Evolutionary conservation across 2,113 vertebrate species (phyloP).

Genomic region (Antennarius striatus): DNA sequence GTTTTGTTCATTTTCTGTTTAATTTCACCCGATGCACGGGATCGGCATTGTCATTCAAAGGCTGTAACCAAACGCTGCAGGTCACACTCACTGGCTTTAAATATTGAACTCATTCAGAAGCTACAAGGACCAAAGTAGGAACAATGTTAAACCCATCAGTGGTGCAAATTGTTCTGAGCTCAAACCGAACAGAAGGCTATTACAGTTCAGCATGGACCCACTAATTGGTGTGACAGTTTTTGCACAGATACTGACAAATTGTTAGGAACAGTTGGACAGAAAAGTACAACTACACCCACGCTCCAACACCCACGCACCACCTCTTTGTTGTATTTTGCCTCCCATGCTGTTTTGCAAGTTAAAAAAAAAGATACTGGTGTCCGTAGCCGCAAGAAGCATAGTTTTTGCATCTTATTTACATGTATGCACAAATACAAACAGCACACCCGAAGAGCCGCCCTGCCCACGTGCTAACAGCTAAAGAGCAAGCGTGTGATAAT

Average conservation of each 20-base stretch:
- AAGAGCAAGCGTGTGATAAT: background rate
- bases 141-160: slow-evolving; percentile 6
- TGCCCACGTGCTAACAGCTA: slow-evolving; percentile 2
- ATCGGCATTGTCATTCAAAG: slow-evolving; percentile 25
- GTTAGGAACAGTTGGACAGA: slow-evolving; percentile 17
- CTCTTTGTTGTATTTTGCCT: slow-evolving; percentile 10
- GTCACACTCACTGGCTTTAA: slow-evolving; percentile 20
- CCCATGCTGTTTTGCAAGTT: background rate
- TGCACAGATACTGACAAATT: slow-evolving; percentile 4
- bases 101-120: slow-evolving; percentile 8
- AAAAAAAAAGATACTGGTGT: background rate
- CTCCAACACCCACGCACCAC: slow-evolving; percentile 31
- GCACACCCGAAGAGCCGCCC: background rate
- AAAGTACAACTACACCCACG: slow-evolving; percentile 10
- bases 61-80: background rate
- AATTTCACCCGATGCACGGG: slow-evolving; percentile 35
- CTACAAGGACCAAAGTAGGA: slow-evolving; percentile 1
- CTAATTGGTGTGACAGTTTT: slow-evolving; percentile 32
- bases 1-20: slow-evolving; percentile 53
- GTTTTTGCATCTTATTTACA: background rate
- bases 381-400: background rate
- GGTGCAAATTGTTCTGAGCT: slow-evolving; percentile 19
- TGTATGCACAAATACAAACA: background rate
- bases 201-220: slow-evolving; percentile 9
- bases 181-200: slow-evolving; percentile 1